Conservation (phyloP, 2,113 vertebrate species). For the Pseudorectes ferrugineus region DNA sequence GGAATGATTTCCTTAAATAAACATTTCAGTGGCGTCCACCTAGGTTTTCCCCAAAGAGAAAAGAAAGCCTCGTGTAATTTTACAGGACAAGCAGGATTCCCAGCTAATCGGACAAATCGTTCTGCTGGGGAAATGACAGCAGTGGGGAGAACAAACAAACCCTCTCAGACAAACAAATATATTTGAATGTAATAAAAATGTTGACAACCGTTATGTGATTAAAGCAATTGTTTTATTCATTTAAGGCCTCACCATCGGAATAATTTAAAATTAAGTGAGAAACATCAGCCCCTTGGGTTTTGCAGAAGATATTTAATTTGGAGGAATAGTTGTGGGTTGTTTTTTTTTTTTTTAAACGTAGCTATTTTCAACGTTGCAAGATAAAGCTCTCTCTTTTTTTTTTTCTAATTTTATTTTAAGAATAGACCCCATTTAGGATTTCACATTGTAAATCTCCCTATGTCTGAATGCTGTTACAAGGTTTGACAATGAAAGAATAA, state of each 20-base stretch:
- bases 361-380: conserved; percentile 41
- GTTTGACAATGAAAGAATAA: conserved; percentile 74
- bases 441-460: conserved; percentile 71
- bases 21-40: background rate
- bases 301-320: conserved; percentile 51
- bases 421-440: conserved; percentile 64
- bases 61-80: background rate
- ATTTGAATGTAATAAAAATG: background rate
- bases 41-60: background rate
- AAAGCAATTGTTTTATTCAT: conserved; percentile 36
- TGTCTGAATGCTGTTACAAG: conserved; percentile 68
- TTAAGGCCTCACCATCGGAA: conserved; percentile 33
- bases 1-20: background rate
- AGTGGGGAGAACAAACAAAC: background rate
- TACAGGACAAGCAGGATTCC: background rate
- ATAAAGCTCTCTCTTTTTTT: conserved; percentile 25
- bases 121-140: conserved; percentile 20
- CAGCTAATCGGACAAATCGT: background rate
- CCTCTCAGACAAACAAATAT: conserved; percentile 28
- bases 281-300: conserved; percentile 45
- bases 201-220: conserved; percentile 34
- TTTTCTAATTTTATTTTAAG: conserved; percentile 65
- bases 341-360: background rate
- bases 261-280: conserved; percentile 39
- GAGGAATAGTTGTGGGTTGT: conserved; percentile 7